Evolutionary conservation across 2,888 invertebrate genomes (phyloP), one percentile per base, ranked within the genome.

Genomic region (Aporophyla lueneburgensis): DNA sequence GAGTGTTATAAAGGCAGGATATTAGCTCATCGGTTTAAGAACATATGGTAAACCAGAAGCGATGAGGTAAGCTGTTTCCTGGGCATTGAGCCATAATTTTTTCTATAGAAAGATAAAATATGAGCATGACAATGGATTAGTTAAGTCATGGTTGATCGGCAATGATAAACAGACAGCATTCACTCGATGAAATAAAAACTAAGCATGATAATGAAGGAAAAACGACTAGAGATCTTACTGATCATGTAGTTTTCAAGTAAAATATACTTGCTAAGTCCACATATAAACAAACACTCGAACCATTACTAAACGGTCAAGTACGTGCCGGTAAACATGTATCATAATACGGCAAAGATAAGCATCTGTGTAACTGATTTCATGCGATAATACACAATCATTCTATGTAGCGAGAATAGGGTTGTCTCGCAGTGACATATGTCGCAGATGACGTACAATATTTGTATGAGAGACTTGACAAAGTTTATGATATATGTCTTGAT

Each of bases 11-110:
- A 72, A 54, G 69, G 16, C 82, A 70, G 82, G 82, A 82, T 83
- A 70, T 82, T 82, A 82, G 33, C 71, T 82, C 83, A 82, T 72
- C 71, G 71, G 46, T 9, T 59, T 62, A 59, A 54, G 33, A 83
- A 83, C 75, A 78, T 70, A 75, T 71, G 83, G 85, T 68, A 40
- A 43, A 61, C 70, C n/a, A 58, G 33, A 54, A 61, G 33, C 63
- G 58, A 81, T 78, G 71, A 74, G 53, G 71, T 82, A 79, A 83
- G 56, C 59, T 0, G 21, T n/a, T 73, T 78, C 49, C 62, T 10
- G 43, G 51, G 63, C 67, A 46, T 65, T 62, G 24, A n/a, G 5
- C 12, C 61, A 81, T 78, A 66, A 40, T 61, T 10, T 72, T 80
- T 40, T 40, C 27, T 21, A 72, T 27, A 24, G 21, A 71, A 71